phyloP scores from a whole-genome alignment of 2,797 vertebrate genomes.

The Allobates femoralis region DNA sequence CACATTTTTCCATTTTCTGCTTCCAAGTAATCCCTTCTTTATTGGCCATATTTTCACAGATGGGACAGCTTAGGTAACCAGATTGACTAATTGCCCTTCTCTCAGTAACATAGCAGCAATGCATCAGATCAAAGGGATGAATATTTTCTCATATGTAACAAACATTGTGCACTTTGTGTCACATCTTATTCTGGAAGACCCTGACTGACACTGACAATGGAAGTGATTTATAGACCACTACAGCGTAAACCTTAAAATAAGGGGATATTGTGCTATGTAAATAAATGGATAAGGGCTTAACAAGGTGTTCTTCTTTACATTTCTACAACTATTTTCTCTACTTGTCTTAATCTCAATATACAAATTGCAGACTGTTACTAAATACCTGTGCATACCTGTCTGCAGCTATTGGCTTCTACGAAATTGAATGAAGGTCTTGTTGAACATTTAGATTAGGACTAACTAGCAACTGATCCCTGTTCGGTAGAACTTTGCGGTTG shows the following conservation, averaged over 20 bases:
- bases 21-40: slow-evolving; percentile 40
- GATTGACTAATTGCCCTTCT: slow-evolving; percentile 55
- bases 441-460: too few relatives aligned
- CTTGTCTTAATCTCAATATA: neutral
- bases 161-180: slow-evolving; percentile 42
- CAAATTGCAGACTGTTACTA: too few relatives aligned
- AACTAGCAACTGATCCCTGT: neutral
- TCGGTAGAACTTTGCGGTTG: neutral
- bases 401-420: neutral
- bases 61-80: slow-evolving; percentile 50
- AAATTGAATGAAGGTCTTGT: neutral
- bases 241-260: neutral
- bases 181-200: slow-evolving; percentile 26
- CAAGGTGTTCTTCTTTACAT: neutral
- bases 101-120: slow-evolving; percentile 38
- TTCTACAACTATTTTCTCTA: neutral
- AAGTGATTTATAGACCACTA: slow-evolving; percentile 23
- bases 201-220: slow-evolving; percentile 11
- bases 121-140: slow-evolving; percentile 49
- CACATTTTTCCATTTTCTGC: slow-evolving; percentile 45
- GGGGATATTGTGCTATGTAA: neutral
- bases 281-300: neutral
- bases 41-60: slow-evolving; percentile 51
- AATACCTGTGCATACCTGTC: neutral
- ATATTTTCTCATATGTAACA: slow-evolving; percentile 49